A percentile compares a stretch with the other conserved stretches of the same genome.
These are phyloP conservation scores for Coreius guichenoti DNA, from an alignment of 2,797 vertebrate genomes.

Conservation along the genomic window DNA sequence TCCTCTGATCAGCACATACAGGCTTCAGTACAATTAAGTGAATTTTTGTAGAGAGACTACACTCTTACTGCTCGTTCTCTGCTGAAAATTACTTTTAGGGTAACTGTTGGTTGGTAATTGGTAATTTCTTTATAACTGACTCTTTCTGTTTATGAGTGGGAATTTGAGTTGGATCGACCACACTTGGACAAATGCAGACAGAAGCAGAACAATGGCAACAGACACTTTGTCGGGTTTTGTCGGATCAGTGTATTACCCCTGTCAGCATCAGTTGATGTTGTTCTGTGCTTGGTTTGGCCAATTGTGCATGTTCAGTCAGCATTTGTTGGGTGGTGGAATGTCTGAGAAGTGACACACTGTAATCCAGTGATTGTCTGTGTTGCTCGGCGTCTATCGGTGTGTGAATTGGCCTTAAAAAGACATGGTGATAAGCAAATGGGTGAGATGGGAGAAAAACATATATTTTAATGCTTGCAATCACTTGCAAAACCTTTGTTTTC, in stretches of 20 bases:
- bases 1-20: slow-evolving; percentile 11
- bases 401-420: not conserved
- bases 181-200: too few species aligned
- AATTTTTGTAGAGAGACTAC: not conserved
- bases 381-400: not conserved
- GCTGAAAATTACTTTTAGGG: not conserved
- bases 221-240: too few species aligned
- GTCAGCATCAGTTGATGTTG: too few species aligned
- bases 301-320: not conserved
- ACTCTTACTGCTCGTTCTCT: not conserved
- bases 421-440: not conserved
- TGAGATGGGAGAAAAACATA: not conserved
- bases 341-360: not conserved
- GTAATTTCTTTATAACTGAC: not conserved
- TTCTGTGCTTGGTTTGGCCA: not conserved
- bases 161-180: not conserved
- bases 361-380: not conserved
- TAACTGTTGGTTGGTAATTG: not conserved
- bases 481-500: not conserved
- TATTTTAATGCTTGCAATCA: not conserved
- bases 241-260: too few species aligned
- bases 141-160: not conserved
- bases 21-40: not conserved
- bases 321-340: not conserved
- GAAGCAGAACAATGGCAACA: too few species aligned